Base-by-base conservation (phyloP, 2,888 invertebrate species). In the Pimpla rufipes region DNA sequence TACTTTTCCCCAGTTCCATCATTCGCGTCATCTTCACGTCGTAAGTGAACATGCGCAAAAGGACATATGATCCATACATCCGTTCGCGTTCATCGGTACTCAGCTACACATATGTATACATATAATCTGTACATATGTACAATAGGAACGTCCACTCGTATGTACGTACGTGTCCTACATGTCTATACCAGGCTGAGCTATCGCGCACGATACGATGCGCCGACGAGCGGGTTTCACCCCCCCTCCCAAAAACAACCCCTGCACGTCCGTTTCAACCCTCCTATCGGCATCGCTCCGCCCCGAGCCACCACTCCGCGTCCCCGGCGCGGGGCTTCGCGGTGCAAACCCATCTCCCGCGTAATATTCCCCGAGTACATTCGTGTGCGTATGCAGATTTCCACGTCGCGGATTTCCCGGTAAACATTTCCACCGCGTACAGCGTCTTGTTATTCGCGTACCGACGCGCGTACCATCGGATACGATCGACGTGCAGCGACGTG, bases 211-310 rank as follows among this genome's bases (percentile, higher is more conserved):
- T 87, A 87, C 80, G 77, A 74, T 87, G 91, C 91, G 90, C 89
- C 88, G 91, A 79, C 84, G 87, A 59, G 74, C 77, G 73, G 57
- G 76, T 77, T 73, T 89, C 89, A 92, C 92, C 92, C 92, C 90
- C 92, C 88, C 89, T 29, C 29, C 88, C 87, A 90, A 90, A 90
- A 91, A 89, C 90, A 90, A 88, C 88, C 89, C 88, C 88, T 86
- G 88, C 88, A 88, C 88, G 90, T 88, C 88, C 90, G 90, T 90
- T 90, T 89, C 90, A 91, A 90, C 92, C 92, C 91, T 92, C 92
- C 90, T 88, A 89, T 90, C 88, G 88, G 79, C 86, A 88, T 90
- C 88, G 92, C 92, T 89, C 92, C 92, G 92, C 92, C 92, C 90
- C 89, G 84, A 89, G 83, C 91, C 87, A 89, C 90, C 88, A 88